These are phyloP conservation scores for Scaptomyza polygonia DNA, from an alignment of 2,888 invertebrate genomes.

Conservation along the genomic window DNA sequence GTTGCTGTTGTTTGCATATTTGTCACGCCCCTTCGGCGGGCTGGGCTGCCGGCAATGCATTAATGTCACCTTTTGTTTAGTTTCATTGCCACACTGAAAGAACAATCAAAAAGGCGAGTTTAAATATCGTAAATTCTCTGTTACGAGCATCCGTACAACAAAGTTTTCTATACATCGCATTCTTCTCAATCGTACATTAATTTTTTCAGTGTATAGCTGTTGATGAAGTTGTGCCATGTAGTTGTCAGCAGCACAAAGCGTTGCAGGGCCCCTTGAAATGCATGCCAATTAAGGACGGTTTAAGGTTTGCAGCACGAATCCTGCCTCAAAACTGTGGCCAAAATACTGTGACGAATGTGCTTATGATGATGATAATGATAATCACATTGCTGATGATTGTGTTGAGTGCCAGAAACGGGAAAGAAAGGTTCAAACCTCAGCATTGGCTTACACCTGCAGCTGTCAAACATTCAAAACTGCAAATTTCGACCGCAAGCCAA, in stretches of 20 bases:
- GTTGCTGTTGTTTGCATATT: constrained; percentile 66
- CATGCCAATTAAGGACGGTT: constrained; percentile 67
- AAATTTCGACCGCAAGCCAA: constrained; percentile 56
- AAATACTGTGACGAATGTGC: constrained; percentile 74
- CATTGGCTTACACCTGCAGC: constrained; percentile 58
- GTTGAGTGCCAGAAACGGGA: constrained; percentile 15
- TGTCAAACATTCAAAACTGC: constrained; percentile 52
- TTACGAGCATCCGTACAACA: too few relatives aligned
- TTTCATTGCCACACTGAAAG: constrained; percentile 2
- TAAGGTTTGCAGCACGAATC: constrained; percentile 53
- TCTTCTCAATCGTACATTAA: too few relatives aligned
- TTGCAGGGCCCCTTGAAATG: constrained; percentile 43
- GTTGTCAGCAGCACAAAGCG: constrained; percentile 61
- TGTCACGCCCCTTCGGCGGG: constrained; percentile 80
- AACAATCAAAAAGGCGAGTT: too few relatives aligned
- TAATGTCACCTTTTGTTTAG: constrained; percentile 75
- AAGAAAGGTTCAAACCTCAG: constrained; percentile 1
- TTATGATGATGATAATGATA: constrained; percentile 23
- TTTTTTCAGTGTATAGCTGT: constrained; percentile 19
- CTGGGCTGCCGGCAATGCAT: constrained; percentile 68
- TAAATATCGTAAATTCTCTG: too few relatives aligned
- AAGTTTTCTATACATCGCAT: too few relatives aligned
- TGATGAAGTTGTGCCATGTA: constrained; percentile 74
- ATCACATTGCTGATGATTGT: not conserved
- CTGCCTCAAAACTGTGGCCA: constrained; percentile 63